Evolutionary conservation across 30 jellyfish, hydroid and myxozoan genomes (phyloP).

Genomic region (Aurelia aurita): DNA sequence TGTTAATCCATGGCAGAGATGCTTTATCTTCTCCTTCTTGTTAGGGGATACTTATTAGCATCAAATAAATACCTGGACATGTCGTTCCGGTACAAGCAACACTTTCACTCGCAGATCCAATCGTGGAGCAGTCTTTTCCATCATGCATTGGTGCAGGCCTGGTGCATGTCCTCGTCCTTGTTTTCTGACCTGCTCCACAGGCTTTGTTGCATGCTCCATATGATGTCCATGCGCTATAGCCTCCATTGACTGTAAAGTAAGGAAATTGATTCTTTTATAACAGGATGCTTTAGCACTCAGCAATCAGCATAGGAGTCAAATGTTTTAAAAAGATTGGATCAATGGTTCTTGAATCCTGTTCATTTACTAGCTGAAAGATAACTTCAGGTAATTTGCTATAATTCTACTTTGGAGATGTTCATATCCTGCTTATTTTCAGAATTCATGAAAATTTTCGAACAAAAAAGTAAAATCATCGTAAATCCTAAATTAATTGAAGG

Average conservation of each 20-base stretch:
- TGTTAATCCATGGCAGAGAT: too few relatives aligned
- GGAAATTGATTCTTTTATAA: neutral
- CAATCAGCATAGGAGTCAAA: neutral
- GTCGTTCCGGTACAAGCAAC: conserved; percentile 7
- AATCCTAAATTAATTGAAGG: too few relatives aligned
- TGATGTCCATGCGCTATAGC: conserved; percentile 80
- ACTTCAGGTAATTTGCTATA: too few relatives aligned
- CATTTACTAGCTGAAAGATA: too few relatives aligned
- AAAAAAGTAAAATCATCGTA: too few relatives aligned
- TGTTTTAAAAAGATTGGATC: neutral
- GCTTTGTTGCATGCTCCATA: conserved; percentile 67
- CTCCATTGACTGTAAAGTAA: conserved; percentile 74
- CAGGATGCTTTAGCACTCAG: neutral
- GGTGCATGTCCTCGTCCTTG: conserved; percentile 72
- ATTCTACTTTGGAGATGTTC: too few relatives aligned
- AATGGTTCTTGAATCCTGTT: too few relatives aligned
- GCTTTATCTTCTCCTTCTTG: too few relatives aligned
- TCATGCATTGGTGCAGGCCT: conserved; percentile 62
- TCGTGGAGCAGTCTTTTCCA: conserved; percentile 17
- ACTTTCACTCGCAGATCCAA: conserved; percentile 10
- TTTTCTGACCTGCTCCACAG: conserved; percentile 88
- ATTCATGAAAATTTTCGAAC: too few relatives aligned
- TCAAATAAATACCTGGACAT: conserved; percentile 49
- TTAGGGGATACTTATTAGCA: too few relatives aligned
- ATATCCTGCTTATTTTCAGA: too few relatives aligned